Conservation (phyloP, 2,797 vertebrate species). For the Amblyraja radiata region DNA sequence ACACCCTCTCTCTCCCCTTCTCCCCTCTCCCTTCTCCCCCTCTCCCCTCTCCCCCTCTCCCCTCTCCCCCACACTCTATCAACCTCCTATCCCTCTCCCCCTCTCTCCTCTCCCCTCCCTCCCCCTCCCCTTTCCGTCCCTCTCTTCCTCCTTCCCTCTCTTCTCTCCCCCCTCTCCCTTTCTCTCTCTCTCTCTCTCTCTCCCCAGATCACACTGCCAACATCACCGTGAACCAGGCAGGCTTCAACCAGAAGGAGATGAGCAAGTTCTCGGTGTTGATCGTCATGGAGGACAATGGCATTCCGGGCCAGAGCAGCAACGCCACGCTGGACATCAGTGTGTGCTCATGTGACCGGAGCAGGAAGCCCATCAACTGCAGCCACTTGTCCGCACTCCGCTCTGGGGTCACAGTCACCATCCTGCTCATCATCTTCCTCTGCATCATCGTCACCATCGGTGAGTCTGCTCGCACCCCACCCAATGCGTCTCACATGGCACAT, state of each 20-base stretch:
- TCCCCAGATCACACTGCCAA: slow-evolving; percentile 76
- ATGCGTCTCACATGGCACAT: too few relatives aligned
- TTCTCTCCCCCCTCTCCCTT: background rate
- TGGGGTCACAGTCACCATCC: slow-evolving; percentile 69
- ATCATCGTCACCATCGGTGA: slow-evolving; percentile 80
- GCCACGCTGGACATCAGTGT: slow-evolving; percentile 63
- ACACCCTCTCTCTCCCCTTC: background rate
- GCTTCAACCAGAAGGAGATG: slow-evolving; percentile 70
- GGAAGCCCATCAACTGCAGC: slow-evolving; percentile 65
- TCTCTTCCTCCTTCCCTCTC: background rate
- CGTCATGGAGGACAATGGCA: slow-evolving; percentile 73
- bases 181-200: background rate
- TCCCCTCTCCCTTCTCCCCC: too few relatives aligned
- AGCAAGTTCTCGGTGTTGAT: slow-evolving; percentile 70
- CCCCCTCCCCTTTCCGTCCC: too few relatives aligned
- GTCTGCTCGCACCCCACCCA: slow-evolving; percentile 39
- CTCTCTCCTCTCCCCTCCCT: too few relatives aligned
- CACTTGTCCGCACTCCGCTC: slow-evolving; percentile 50
- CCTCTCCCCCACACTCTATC: too few relatives aligned
- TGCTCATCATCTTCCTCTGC: slow-evolving; percentile 82
- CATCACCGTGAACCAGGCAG: slow-evolving; percentile 70
- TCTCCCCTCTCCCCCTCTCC: too few relatives aligned
- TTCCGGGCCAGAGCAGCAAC: slow-evolving; percentile 61
- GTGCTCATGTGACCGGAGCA: slow-evolving; percentile 70
- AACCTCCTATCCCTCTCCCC: too few relatives aligned